Base-by-base conservation (phyloP, 2,113 vertebrate genomes). In the Perca flavescens region DNA sequence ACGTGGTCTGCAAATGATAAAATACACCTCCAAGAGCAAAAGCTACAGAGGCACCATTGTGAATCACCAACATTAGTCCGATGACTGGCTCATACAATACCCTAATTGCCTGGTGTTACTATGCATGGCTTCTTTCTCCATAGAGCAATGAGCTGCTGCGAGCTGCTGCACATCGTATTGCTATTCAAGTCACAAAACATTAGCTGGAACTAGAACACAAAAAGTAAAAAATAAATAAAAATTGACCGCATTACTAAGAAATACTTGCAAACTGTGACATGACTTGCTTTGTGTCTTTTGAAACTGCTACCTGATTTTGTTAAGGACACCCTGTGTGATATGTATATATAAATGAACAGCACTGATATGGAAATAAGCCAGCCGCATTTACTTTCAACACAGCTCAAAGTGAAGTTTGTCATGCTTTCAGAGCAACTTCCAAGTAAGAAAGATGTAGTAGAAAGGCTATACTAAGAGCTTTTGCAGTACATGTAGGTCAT, bases 401-500 rank as follows among this genome's bases (percentile, higher is more conserved):
- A 7, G 73, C 86, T 89, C 77, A 86, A 80, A 90, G 77, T 54
- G 75, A 85, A 52, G 62, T 31, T 54, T 85, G 79, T 80, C 68
- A 84, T 77, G 47, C 62, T 82, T 88, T 67, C 66, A 74, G 72
- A 70, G 83, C 5, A 3, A 52, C 73, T 49, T 73, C 84, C 80
- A 73, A 77, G 75, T 72, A 58, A 82, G 68, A 46, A 73, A 82
- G 72, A 62, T 31, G 65, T 43, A 79, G 84, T 43, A 84, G 83
- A 76, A 77, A 82, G 25, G 58, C 77, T 84, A 58, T 65, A 78
- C 80, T 79, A 78, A 82, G 72, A 92, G 90, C 88, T 60, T 80
- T 75, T 62, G 54, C 78, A 75, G 73, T 80, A 87, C 92, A 94
- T 93, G 91, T 93, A 92, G 91, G 93, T 93, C 91, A 92, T 89